phyloP scores from a whole-genome alignment of 1,140 invertebrate genomes.

The Hylaeus volcanicus region DNA sequence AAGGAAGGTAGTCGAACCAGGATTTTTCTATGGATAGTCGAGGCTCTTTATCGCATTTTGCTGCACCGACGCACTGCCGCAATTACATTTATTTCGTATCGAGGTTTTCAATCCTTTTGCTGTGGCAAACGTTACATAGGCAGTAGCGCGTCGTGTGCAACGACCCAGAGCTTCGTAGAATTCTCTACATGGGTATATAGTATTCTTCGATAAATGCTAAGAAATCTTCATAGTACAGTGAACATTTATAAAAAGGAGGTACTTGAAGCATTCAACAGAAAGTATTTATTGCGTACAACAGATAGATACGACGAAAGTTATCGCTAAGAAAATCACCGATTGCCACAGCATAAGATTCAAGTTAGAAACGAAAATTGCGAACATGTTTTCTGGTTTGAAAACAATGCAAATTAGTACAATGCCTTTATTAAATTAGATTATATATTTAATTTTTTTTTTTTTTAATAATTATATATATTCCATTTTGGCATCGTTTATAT shows the following conservation, averaged over 20 bases:
- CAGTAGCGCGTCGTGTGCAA: not conserved
- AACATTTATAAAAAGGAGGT: not conserved
- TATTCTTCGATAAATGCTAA: not conserved
- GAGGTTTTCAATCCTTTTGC: not conserved
- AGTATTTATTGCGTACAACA: not conserved
- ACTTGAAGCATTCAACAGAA: not conserved
- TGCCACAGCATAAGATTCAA: constrained; percentile 15
- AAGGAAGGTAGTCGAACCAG: not conserved
- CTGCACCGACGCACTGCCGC: constrained; percentile 4
- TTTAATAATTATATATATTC: not conserved
- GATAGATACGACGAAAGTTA: too few species aligned
- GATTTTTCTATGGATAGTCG: not conserved
- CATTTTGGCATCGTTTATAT: not conserved
- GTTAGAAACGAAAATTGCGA: not conserved
- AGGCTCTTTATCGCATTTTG: constrained; percentile 12
- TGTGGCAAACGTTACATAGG: not conserved
- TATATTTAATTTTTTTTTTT: constrained; percentile 4
- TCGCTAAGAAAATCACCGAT: too few species aligned
- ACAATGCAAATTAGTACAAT: not conserved
- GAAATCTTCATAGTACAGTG: not conserved
- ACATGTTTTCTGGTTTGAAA: not conserved
- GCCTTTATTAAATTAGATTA: not conserved
- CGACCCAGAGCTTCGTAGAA: constrained; percentile 1
- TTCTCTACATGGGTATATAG: not conserved
- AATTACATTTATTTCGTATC: constrained; percentile 30